phyloP scores from a whole-genome alignment of 2,888 invertebrate genomes.

The Drosophila neonasuta region DNA sequence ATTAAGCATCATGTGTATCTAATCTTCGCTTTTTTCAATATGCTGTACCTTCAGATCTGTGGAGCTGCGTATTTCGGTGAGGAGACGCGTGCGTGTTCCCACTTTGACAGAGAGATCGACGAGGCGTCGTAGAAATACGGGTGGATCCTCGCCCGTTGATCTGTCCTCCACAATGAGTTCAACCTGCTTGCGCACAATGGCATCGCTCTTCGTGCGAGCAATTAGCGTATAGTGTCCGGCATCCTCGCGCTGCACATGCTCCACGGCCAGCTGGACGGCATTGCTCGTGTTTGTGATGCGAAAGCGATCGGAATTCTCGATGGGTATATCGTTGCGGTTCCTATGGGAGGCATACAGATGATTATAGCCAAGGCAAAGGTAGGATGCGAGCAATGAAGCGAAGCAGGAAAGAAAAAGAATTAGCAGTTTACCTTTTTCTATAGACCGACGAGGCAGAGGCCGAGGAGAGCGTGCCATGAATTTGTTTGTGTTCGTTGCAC shows the following conservation, averaged over 20 bases:
- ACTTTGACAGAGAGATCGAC: conserved; percentile 94
- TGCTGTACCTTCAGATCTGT: conserved; percentile 88
- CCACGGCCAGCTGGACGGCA: conserved; percentile 89
- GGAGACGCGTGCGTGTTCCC: conserved; percentile 91
- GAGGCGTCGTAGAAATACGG: conserved; percentile 91
- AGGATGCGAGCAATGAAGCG: too few relatives aligned
- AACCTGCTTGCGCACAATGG: conserved; percentile 83
- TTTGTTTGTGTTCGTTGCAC: conserved; percentile 80
- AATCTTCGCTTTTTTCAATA: too few relatives aligned
- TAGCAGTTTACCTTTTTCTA: conserved; percentile 79
- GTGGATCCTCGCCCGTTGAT: conserved; percentile 87
- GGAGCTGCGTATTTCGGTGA: conserved; percentile 91
- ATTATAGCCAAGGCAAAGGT: not conserved
- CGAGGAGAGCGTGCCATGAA: conserved; percentile 80
- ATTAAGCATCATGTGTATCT: too few relatives aligned
- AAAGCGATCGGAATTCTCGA: conserved; percentile 87
- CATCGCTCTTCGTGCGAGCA: conserved; percentile 85
- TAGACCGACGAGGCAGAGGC: conserved; percentile 81
- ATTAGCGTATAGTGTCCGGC: conserved; percentile 90
- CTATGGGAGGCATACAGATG: conserved; percentile 71
- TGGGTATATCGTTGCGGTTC: conserved; percentile 85
- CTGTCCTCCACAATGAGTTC: conserved; percentile 85
- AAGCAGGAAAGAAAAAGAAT: too few relatives aligned
- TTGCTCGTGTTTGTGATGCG: conserved; percentile 84
- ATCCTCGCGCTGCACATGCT: conserved; percentile 88